Conservation (phyloP, 2,113 vertebrate species). For the Turdus rufiventris region DNA sequence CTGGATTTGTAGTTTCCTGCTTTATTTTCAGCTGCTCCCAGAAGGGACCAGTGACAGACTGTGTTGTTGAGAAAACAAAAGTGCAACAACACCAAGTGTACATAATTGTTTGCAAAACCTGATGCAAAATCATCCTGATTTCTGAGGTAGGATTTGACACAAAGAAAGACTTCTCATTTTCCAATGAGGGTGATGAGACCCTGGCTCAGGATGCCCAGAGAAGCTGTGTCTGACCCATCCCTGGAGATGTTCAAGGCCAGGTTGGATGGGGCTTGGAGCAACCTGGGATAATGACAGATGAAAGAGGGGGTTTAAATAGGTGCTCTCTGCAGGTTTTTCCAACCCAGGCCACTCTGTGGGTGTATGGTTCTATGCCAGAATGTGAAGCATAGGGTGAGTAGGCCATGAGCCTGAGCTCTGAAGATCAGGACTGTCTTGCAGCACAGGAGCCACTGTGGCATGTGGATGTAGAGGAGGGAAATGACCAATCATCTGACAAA, state of each 20-base stretch:
- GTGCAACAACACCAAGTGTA: not conserved
- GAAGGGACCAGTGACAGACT: not conserved
- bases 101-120: not conserved
- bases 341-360: not conserved
- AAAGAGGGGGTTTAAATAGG: not conserved
- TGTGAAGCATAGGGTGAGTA: not conserved
- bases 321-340: not conserved
- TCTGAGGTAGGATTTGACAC: not conserved
- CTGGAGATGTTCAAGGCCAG: not conserved
- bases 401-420: not conserved
- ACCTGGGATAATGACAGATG: not conserved
- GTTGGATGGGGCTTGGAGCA: not conserved
- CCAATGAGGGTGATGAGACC: accelerated
- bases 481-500: not conserved
- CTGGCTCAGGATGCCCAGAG: not conserved
- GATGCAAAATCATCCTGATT: not conserved
- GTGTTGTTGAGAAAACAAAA: not conserved
- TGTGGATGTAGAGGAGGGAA: not conserved
- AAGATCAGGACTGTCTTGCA: not conserved
- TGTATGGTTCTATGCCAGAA: not conserved
- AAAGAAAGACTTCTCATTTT: not conserved
- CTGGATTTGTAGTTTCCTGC: not conserved
- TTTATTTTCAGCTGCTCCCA: not conserved
- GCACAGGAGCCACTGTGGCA: not conserved
- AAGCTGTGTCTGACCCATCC: not conserved